phyloP scores from a whole-genome alignment of 2,888 invertebrate species.

The Clunio marinus region DNA sequence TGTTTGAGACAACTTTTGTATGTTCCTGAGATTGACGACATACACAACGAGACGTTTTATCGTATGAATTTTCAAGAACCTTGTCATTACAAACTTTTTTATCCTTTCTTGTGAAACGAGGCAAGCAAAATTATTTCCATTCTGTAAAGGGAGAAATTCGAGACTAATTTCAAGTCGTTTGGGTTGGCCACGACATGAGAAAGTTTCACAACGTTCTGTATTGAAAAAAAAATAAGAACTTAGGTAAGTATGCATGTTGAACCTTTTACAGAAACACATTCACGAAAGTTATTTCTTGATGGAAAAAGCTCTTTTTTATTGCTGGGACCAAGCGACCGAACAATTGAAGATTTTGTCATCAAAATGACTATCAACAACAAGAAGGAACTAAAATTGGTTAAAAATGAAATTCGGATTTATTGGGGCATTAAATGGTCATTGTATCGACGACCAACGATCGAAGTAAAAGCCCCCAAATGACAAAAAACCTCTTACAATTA shows the following conservation, averaged over 20 bases:
- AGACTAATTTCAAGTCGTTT: not conserved
- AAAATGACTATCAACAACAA: not conserved
- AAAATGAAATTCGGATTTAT: not conserved
- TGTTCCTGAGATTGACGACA: too few species aligned
- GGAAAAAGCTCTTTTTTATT: too few species aligned
- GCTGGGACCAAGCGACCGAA: not conserved
- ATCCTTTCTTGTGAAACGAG: too few species aligned
- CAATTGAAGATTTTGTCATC: conserved; percentile 13
- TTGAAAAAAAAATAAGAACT: too few species aligned
- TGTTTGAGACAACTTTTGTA: too few species aligned
- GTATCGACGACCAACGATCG: too few species aligned
- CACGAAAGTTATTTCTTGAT: not conserved
- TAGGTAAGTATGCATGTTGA: too few species aligned
- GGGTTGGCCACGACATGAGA: not conserved
- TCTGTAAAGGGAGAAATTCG: not conserved
- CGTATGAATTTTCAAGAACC: too few species aligned
- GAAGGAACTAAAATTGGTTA: not conserved
- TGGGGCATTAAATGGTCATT: not conserved
- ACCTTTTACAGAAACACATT: not conserved
- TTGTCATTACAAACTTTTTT: too few species aligned
- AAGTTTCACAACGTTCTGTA: too few species aligned
- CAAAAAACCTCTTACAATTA: not conserved
- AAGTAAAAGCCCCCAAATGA: not conserved
- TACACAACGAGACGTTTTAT: too few species aligned
- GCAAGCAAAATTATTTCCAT: too few species aligned